A percentile compares a stretch with the other conserved stretches of the same genome.
These are phyloP conservation scores for Alexandromys fortis DNA, from an alignment of 2,113 vertebrate species.

Conservation along the genomic window DNA sequence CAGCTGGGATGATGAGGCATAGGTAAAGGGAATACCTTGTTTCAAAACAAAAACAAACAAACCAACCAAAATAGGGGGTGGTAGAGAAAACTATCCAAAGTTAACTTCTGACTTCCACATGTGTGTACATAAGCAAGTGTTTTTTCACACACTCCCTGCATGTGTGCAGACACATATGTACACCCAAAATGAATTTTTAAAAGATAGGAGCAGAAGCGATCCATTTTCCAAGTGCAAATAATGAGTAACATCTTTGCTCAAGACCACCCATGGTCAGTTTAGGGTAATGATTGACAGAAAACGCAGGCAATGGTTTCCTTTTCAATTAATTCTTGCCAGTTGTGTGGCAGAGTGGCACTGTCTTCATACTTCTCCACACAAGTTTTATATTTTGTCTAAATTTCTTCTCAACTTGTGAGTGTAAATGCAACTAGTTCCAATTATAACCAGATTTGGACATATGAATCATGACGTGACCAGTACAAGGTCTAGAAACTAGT, in stretches of 20 bases:
- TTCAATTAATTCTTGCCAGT: constrained; percentile 94
- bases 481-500: constrained; percentile 94
- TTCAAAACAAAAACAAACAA: neutral
- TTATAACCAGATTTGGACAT: constrained; percentile 96
- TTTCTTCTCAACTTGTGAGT: constrained; percentile 96
- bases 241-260: constrained; percentile 93
- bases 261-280: constrained; percentile 93
- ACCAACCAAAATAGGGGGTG: neutral
- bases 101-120: neutral
- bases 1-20: neutral
- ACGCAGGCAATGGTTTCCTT: constrained; percentile 93
- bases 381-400: constrained; percentile 98
- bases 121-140: neutral
- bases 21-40: neutral
- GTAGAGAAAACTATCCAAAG: neutral
- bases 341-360: constrained; percentile 96
- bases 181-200: neutral
- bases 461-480: constrained; percentile 95
- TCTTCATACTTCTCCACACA: constrained; percentile 93
- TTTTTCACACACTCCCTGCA: neutral
- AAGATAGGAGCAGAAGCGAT: constrained; percentile 89
- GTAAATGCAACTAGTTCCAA: constrained; percentile 94
- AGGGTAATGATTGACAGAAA: constrained; percentile 94
- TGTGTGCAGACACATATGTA: neutral
- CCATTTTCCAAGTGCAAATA: constrained; percentile 94